Base-by-base conservation (phyloP, 2,797 vertebrate genomes). In the Salmo trutta region DNA sequence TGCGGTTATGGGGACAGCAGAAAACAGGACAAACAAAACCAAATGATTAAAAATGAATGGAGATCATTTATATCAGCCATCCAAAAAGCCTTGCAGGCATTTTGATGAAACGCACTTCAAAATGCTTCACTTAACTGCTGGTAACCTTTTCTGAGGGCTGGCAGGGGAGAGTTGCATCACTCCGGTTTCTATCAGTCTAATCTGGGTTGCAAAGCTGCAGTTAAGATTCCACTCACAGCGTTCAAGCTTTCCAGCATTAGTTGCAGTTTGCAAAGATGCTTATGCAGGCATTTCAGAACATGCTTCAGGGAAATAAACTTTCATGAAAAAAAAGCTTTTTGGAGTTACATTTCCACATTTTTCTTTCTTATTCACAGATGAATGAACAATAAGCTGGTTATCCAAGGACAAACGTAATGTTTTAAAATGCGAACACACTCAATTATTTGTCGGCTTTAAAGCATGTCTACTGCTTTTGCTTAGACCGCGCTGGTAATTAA, bases 261-360 rank as follows among this genome's bases (percentile, higher is more conserved):
- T 69, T 89, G 87, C 82, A 88, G 80, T 87, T 91, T 86, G 75
- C 19, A 74, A 89, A 90, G 77, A 79, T 89, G 86, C 88, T 85
- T 85, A 89, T 83, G 82, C 75, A 54, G 81, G 84, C 84, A 81
- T 81, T 89, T 89, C 72, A 80, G 64, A 83, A 80, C 74, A 81
- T 70, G 75, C 86, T 84, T 77, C 71, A 75, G 81, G 82, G 80
- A 85, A 79, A 82, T 33, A 73, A 84, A 89, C 75, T 87, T 89
- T 83, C 47, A 33, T 68, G 73, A 83, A 81, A 80, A 66, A 69
- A 81, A 65, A 5, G 64, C 31, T 67, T 70, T 51, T 56, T 51
- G 69, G 19, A 76, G 74, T 47, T 75, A 71, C 76, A 77, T 78
- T 76, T 77, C 52, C 29, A 29, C 12, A 54, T 19, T 17, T 31